Percentiles rank a stretch among this genome's conserved stretches.
These are phyloP conservation scores for Pyrochroa serraticornis DNA, from an alignment of 2,888 invertebrate genomes.

Conservation along the genomic window DNA sequence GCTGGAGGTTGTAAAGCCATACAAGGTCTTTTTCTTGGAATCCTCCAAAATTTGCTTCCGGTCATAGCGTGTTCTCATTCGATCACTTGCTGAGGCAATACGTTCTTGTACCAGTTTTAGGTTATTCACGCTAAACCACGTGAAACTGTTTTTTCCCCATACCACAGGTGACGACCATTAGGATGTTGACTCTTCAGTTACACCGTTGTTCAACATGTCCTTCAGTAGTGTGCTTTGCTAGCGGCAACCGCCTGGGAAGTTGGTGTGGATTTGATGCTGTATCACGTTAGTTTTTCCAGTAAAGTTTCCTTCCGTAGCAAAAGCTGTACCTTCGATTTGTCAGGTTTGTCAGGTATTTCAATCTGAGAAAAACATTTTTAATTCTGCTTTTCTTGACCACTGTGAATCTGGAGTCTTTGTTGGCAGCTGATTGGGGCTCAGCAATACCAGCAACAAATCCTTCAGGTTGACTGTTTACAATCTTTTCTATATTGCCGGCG, in stretches of 20 bases:
- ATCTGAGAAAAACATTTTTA: too few species aligned
- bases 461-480: too few species aligned
- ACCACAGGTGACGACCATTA: conserved; percentile 19
- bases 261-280: too few species aligned
- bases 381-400: too few species aligned
- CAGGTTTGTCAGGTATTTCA: too few species aligned
- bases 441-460: too few species aligned
- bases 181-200: neutral
- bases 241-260: neutral
- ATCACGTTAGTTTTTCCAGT: too few species aligned
- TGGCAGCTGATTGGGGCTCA: too few species aligned
- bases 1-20: conserved; percentile 29
- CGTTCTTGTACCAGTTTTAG: conserved; percentile 9
- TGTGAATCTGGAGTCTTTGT: too few species aligned
- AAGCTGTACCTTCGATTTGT: too few species aligned
- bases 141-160: conserved; percentile 33
- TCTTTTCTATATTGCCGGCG: too few species aligned
- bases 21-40: conserved; percentile 20
- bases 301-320: too few species aligned
- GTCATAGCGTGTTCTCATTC: conserved; percentile 26
- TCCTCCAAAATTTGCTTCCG: conserved; percentile 14
- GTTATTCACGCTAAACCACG: conserved; percentile 34
- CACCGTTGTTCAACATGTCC: neutral
- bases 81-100: conserved; percentile 7
- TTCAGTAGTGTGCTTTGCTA: neutral